phyloP scores from a whole-genome alignment of 2,113 vertebrate species.

The Eretmochelys imbricata region DNA sequence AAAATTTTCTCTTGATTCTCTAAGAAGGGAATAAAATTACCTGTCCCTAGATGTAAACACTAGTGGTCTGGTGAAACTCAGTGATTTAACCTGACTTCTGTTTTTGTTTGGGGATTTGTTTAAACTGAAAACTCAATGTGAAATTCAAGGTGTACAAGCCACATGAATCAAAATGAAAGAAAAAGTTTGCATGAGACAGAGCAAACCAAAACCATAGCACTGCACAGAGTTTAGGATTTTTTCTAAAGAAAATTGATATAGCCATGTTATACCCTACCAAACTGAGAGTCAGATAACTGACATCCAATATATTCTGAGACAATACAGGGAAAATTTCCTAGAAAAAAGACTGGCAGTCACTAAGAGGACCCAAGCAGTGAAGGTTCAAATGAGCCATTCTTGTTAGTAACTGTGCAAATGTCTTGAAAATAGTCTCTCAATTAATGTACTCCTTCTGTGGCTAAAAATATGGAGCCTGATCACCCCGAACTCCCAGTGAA shows the following conservation, averaged over 20 bases:
- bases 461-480: neutral
- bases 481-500: neutral
- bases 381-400: neutral
- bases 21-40: constrained; percentile 46
- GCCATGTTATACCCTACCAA: fast-evolving
- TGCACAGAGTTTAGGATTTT: fast-evolving
- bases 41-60: neutral
- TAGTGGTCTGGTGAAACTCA: neutral
- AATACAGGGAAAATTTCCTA: neutral
- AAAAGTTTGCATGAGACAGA: fast-evolving
- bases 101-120: neutral
- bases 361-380: neutral
- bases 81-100: neutral
- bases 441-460: neutral
- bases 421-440: neutral
- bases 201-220: fast-evolving
- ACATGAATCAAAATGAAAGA: neutral
- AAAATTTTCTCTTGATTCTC: constrained; percentile 40
- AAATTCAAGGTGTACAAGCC: neutral
- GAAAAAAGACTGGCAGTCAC: neutral
- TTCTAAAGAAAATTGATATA: fast-evolving
- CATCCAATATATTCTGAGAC: neutral
- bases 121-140: neutral
- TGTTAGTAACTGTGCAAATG: neutral
- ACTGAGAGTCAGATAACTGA: neutral